A percentile compares a stretch with the other conserved stretches of the same genome.
phyloP scores from a whole-genome alignment of 2,797 vertebrate genomes.

The Pitangus sulphuratus region DNA sequence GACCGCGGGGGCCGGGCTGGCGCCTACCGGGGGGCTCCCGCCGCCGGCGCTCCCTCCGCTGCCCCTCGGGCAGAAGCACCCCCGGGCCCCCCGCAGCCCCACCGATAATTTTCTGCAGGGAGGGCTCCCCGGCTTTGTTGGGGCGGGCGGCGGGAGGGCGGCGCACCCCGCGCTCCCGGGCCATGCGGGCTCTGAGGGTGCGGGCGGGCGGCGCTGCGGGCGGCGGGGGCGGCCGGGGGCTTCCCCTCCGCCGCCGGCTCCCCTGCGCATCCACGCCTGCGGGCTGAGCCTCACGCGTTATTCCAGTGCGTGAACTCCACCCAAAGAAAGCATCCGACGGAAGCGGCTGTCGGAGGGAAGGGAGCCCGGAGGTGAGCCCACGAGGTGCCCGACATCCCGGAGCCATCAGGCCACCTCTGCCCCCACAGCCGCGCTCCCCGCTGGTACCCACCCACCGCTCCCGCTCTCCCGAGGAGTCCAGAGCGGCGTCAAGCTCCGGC shows the following conservation, averaged over 20 bases:
- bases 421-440: neutral
- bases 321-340: neutral
- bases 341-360: neutral
- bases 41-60: neutral
- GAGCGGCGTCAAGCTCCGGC: neutral
- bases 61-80: neutral
- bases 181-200: neutral
- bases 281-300: neutral
- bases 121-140: neutral
- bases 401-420: neutral
- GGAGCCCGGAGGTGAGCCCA: neutral
- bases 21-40: neutral
- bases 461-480: neutral
- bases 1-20: neutral
- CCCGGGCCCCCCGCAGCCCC: neutral
- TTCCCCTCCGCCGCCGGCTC: neutral
- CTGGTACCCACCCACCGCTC: neutral
- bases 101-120: neutral
- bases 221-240: neutral
- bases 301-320: neutral
- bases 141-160: neutral
- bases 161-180: neutral
- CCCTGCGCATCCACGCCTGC: neutral
- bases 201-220: neutral
- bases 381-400: rapidly evolving